A percentile compares a stretch with the other conserved stretches of the same genome.
Evolutionary conservation across 2,888 invertebrate genomes (phyloP).

Genomic region (Nephrotoma appendiculata): DNA sequence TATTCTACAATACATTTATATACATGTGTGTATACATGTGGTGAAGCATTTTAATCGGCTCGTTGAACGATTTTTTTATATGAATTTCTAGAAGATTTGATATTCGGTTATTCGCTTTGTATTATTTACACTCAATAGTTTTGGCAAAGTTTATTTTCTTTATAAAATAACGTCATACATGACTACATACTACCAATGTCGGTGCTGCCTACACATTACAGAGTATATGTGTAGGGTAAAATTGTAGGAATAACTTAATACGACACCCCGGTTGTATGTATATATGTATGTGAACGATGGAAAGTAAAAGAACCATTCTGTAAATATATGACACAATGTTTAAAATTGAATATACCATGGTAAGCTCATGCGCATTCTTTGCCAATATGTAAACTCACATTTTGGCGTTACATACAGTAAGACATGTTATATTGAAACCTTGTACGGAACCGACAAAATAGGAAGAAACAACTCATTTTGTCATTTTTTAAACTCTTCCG

Average conservation of each 20-base stretch:
- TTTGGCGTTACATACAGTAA: background rate
- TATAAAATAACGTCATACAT: background rate
- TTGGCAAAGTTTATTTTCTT: background rate
- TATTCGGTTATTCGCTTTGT: background rate
- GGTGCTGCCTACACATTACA: background rate
- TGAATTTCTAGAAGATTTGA: background rate
- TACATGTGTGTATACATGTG: background rate
- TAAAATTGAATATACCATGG: background rate
- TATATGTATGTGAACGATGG: background rate
- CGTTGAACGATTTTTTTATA: background rate
- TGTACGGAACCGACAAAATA: too few relatives aligned
- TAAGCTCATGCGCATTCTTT: background rate
- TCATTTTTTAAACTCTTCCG: background rate
- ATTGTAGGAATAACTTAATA: background rate
- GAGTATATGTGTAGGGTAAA: background rate
- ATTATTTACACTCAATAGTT: background rate
- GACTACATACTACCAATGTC: background rate
- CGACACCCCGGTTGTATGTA: background rate
- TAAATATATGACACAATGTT: background rate
- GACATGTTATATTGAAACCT: background rate
- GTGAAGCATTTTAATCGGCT: background rate
- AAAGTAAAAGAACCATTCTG: background rate
- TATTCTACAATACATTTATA: background rate
- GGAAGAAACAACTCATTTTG: too few relatives aligned
- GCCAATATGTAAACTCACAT: background rate